These are phyloP conservation scores for Cyrtorhinus lividipennis DNA, from an alignment of 1,140 invertebrate genomes.

Conservation along the genomic window DNA sequence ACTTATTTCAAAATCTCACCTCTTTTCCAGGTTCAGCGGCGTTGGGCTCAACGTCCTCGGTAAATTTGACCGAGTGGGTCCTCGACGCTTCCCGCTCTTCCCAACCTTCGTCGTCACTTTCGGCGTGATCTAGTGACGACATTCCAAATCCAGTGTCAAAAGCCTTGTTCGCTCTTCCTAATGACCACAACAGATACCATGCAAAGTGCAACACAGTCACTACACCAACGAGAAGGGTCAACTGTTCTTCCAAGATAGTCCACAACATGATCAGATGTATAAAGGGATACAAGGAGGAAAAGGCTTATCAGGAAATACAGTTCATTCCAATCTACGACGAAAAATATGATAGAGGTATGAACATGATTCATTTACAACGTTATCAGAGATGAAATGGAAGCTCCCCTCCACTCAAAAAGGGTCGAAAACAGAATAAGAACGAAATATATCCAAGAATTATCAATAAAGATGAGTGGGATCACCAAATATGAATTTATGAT, in stretches of 20 bases:
- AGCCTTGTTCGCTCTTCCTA: constrained; percentile 18
- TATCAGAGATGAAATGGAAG: no score
- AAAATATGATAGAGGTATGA: no score
- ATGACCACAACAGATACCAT: constrained; percentile 11
- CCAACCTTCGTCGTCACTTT: constrained; percentile 54
- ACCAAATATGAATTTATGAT: no score
- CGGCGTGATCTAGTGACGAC: constrained; percentile 28
- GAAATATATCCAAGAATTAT: no score
- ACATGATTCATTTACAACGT: no score
- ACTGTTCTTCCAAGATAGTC: neutral
- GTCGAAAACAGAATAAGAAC: no score
- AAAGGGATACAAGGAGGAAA: neutral
- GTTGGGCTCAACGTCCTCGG: constrained; percentile 49
- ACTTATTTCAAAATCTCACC: constrained; percentile 16
- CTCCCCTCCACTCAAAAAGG: no score
- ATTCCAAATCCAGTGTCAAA: constrained; percentile 14
- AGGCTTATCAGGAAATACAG: neutral
- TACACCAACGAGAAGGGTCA: neutral
- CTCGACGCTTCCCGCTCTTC: constrained; percentile 63
- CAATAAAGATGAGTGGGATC: no score
- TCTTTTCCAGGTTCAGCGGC: constrained; percentile 34
- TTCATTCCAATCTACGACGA: no score
- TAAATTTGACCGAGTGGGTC: constrained; percentile 78
- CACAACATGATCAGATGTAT: neutral
- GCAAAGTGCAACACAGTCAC: constrained; percentile 4